Evolutionary conservation across 2,797 vertebrate genomes (phyloP), one percentile per base, ranked within the genome.

Genomic region (Novumbra hubbsi): DNA sequence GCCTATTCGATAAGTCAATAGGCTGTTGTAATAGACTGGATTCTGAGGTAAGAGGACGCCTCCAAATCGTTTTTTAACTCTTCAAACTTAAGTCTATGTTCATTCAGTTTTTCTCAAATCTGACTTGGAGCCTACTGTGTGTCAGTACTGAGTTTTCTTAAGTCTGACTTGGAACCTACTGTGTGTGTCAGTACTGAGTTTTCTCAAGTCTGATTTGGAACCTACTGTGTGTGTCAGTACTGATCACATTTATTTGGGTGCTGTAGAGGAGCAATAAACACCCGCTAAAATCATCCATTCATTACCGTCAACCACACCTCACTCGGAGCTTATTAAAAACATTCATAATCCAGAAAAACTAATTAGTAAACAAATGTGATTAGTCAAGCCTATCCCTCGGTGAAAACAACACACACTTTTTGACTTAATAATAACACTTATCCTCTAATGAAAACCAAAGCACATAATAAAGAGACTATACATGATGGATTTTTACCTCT

Each of bases 311-410:
- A 86, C 88, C 85, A 88, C 91, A 92, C 92, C 91, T 91, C 90
- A 94, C 90, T 93, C 86, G 84, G 83, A 86, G 89, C 92, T 95
- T 94, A 95, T 94, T 94, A 94, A 92, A 94, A 93, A 91, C 87
- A 85, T 92, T 86, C 90, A 91, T 93, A 93, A 92, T 85, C 83
- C 84, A 90, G 85, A 92, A 91, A 93, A 90, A 88, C 84, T 92
- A 92, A 94, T 94, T 94, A 93, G 93, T 92, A 93, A 93, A 94
- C 92, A 94, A 94, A 93, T 90, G 86, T 87, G 88, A 94, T 94
- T 89, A 89, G 90, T 91, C 91, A 88, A 88, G 83, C 82, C 88
- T 86, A 86, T 82, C 9, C 55, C 55, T 60, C n/a, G 77, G 88
- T 88, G 85, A 86, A 14, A 45, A 45, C n/a, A 86, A 90, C 83